Base-by-base conservation (phyloP, 2,113 vertebrate genomes). In the Melanocharis versteri region DNA sequence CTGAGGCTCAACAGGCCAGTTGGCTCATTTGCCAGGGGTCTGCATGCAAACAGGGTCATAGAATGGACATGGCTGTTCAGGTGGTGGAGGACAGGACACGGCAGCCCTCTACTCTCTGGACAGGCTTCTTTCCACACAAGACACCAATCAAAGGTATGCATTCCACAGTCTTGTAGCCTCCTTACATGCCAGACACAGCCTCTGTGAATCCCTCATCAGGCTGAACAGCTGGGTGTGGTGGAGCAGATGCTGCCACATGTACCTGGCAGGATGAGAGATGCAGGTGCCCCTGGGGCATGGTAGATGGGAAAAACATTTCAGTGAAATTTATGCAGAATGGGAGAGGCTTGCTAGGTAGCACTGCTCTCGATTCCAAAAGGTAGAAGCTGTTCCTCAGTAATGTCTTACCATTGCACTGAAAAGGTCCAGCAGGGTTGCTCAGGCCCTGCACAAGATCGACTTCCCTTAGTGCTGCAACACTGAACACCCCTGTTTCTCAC, bases 31-130 rank as follows among this genome's bases (percentile, higher is more conserved):
- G 61, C 35, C 48, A 54, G 61, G 4, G 13, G 7, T 4, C 3
- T 58, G 39, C 33, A 45, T 10, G 44, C 10, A 37, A 77, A 83
- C 27, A 60, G 24, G n/a, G 15, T 73, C 47, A 78, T 3, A 58
- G 39, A 79, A 51, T 0, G 0, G 72, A 73, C 1, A 4, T 7
- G 15, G 27, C 14, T 3, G 0, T 44, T 56, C 24, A 44, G 27
- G 33, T 56, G 61, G 15, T 56, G 3, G 39, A 85, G 44, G 33
- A 93, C 56, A 81, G 45, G 39, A 50, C 0, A 1, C 15, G 9
- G 18, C 28, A 89, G 5, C n/a, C 13, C 22, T 76, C 40, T 77
- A 56, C 19, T 54, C 48, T 62, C 22, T 2, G 1, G 24, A 35
- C 37, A 75, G 51, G 13, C 50, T 82, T 85, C n/a, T 42, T 82